Percentiles rank a stretch among this genome's conserved stretches.
Conservation (phyloP, 2,797 vertebrate genomes). For the Muscicapa comitata region DNA sequence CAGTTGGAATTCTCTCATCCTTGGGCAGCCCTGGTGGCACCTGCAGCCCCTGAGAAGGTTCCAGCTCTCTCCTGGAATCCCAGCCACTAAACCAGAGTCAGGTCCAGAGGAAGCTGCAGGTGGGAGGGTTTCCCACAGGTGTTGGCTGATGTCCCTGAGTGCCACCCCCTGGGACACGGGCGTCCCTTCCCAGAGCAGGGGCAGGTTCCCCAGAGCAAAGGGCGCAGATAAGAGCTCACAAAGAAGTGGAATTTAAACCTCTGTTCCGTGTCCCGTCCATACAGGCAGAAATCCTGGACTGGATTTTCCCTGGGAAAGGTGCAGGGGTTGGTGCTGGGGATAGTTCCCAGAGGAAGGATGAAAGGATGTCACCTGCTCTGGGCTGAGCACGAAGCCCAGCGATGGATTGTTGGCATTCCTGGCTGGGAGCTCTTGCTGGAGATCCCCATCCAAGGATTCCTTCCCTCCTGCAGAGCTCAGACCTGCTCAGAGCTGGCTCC, state of each 20-base stretch:
- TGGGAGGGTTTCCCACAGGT: background rate
- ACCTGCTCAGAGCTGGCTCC: background rate
- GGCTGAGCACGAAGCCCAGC: background rate
- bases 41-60: background rate
- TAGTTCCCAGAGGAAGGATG: background rate
- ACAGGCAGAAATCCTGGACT: background rate
- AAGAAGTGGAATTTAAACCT: background rate
- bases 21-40: background rate
- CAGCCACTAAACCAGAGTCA: background rate
- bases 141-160: accelerated
- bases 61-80: background rate
- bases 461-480: background rate
- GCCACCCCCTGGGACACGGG: background rate
- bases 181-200: background rate
- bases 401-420: background rate
- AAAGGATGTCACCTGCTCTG: background rate
- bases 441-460: background rate
- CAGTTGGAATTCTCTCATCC: too few species aligned
- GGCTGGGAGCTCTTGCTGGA: background rate
- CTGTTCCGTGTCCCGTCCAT: background rate
- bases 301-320: background rate
- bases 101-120: accelerated
- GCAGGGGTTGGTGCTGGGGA: background rate
- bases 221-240: background rate
- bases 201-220: background rate